Base-by-base conservation (phyloP, 2,797 vertebrate genomes). In the Okamejei kenojei region DNA sequence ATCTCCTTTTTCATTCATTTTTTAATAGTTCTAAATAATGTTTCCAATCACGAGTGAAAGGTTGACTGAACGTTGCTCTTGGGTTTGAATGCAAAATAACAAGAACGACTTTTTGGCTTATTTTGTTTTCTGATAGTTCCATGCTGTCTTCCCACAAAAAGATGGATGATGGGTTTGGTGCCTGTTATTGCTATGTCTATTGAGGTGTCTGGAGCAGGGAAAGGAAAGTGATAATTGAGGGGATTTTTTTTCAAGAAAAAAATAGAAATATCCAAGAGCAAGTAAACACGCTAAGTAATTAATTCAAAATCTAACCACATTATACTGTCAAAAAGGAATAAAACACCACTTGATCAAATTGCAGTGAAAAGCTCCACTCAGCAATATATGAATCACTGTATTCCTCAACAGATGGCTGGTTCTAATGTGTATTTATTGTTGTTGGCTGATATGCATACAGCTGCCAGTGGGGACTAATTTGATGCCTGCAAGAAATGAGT, bases 401-500 rank as follows among this genome's bases (percentile, higher is more conserved):
- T 74, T 45, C 71, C 32, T 74, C 58, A 92, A 76, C 90, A 76
- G 90, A 92, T 92, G 90, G 90, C 71, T 92, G 90, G 4, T 74
- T 92, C 71, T 92, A 92, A 92, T 92, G 73, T 35, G 35, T 92
- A 76, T 92, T 92, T 73, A 92, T 76, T 76, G 71, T 23, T 71
- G 19, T 71, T 74, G 71, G 38, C 15, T 58, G 90, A 58, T 38
- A 58, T 92, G 90, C 65, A 73, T 76, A 17, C 38, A 76, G 90
- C 90, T 92, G 90, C 68, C 35, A 6, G 13, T 74, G 15, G 90
- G 90, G 90, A 92, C 74, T 76, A 76, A 92, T 92, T 54, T 58
- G 38, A 92, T 35, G 73, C 71, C 68, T 92, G 90, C 90, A 92
- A 92, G 90, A 11, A 92, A 76, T 76, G 23, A 92, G 90, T 92